phyloP scores from a whole-genome alignment of 2,888 invertebrate species.

The Nezara viridula region DNA sequence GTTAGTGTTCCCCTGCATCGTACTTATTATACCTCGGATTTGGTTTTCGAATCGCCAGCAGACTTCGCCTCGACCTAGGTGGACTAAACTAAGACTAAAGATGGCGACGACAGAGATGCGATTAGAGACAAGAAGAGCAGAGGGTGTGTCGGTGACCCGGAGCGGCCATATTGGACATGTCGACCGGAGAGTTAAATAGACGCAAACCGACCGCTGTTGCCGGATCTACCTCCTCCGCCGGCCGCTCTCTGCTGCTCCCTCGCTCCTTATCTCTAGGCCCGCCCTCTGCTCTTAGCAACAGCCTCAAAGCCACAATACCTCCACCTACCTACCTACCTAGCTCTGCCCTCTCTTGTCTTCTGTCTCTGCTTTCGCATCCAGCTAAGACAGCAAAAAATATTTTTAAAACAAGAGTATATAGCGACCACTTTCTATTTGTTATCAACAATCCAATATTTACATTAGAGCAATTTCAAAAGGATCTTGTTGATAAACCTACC shows the following conservation, averaged over 20 bases:
- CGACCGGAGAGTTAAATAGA: conserved; percentile 54
- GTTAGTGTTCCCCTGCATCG: no score
- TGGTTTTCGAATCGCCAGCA: no score
- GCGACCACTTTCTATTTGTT: not conserved
- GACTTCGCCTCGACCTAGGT: no score
- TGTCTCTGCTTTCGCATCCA: no score
- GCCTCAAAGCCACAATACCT: not conserved
- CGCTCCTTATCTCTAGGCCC: not conserved
- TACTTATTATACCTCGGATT: no score
- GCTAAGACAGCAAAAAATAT: no score
- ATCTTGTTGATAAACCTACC: not conserved
- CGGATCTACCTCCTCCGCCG: conserved; percentile 33
- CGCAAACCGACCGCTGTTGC: conserved; percentile 50
- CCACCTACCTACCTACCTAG: not conserved
- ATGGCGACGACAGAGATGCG: not conserved
- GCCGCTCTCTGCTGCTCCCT: not conserved
- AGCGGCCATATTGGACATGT: conserved; percentile 29
- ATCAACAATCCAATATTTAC: not conserved
- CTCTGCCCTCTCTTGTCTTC: not conserved
- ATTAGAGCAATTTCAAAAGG: not conserved
- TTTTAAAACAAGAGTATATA: not conserved
- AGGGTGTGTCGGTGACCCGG: conserved; percentile 53
- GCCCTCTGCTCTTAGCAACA: conserved; percentile 29
- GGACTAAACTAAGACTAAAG: not conserved
- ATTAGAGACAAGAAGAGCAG: conserved; percentile 20